These are phyloP conservation scores for Lasiommata megera DNA, from an alignment of 2,888 invertebrate species.

Conservation along the genomic window DNA sequence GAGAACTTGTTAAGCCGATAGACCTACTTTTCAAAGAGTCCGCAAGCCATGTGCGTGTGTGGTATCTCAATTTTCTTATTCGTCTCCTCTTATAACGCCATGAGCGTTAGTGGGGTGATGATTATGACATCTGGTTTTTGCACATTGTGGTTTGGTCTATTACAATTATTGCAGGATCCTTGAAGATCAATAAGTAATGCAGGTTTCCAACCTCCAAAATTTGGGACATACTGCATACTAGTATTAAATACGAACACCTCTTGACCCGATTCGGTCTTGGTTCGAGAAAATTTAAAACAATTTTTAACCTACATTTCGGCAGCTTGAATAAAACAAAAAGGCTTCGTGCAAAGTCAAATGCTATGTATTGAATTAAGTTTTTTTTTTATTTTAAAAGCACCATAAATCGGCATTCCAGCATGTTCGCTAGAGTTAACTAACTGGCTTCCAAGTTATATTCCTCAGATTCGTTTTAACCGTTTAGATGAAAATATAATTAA, in stretches of 20 bases:
- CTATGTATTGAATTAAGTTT: constrained; percentile 2
- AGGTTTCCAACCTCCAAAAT: constrained; percentile 19
- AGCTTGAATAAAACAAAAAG: constrained; percentile 10
- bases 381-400: neutral
- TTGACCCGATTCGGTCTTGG: constrained; percentile 16
- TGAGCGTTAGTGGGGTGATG: too few species aligned
- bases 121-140: too few species aligned
- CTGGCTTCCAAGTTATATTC: too few species aligned
- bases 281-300: constrained; percentile 16
- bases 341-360: neutral
- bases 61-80: too few species aligned
- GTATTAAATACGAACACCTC: constrained; percentile 12
- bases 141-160: too few species aligned
- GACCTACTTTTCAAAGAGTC: too few species aligned
- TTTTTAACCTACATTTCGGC: constrained; percentile 23
- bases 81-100: too few species aligned
- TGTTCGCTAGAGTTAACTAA: too few species aligned
- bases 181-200: neutral
- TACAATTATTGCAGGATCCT: neutral
- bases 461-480: too few species aligned
- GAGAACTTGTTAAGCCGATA: too few species aligned
- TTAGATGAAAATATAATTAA: too few species aligned
- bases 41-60: too few species aligned
- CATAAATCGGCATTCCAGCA: neutral
- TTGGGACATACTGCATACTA: constrained; percentile 14